phyloP scores from a whole-genome alignment of 2,113 vertebrate genomes.

The Halcyon senegalensis region DNA sequence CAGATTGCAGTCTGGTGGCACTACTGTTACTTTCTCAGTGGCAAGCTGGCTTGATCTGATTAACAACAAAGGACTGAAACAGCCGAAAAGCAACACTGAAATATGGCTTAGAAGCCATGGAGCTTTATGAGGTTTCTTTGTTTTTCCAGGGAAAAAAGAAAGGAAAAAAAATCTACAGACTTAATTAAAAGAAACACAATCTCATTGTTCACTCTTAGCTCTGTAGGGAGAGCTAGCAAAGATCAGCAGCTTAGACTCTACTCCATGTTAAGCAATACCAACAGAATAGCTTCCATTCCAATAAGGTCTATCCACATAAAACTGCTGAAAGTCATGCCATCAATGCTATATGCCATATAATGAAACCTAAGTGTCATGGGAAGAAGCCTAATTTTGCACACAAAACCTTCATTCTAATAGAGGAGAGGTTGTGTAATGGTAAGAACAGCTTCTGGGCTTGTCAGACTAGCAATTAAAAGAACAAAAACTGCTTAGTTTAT shows the following conservation, averaged over 20 bases:
- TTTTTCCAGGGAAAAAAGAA: not conserved
- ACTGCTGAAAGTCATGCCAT: not conserved
- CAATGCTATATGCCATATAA: not conserved
- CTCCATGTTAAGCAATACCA: not conserved
- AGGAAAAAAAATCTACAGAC: not conserved
- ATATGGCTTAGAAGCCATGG: not conserved
- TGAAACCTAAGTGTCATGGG: not conserved
- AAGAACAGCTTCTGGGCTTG: not conserved
- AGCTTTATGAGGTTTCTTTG: not conserved
- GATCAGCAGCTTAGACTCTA: not conserved
- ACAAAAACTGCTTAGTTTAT: not conserved
- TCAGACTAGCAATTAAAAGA: not conserved
- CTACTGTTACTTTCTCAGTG: not conserved
- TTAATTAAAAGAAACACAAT: not conserved
- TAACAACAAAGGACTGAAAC: conserved; percentile 4
- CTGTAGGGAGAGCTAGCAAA: not conserved
- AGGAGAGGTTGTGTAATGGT: not conserved
- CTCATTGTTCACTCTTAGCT: not conserved
- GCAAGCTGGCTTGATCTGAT: conserved; percentile 11
- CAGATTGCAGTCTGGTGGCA: conserved; percentile 26
- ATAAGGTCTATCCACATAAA: not conserved
- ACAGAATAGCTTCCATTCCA: not conserved
- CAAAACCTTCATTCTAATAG: not conserved
- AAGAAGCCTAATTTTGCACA: not conserved
- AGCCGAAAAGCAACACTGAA: not conserved